phyloP scores from a whole-genome alignment of 2,113 vertebrate genomes.

The Pelvicachromis taeniatus region DNA sequence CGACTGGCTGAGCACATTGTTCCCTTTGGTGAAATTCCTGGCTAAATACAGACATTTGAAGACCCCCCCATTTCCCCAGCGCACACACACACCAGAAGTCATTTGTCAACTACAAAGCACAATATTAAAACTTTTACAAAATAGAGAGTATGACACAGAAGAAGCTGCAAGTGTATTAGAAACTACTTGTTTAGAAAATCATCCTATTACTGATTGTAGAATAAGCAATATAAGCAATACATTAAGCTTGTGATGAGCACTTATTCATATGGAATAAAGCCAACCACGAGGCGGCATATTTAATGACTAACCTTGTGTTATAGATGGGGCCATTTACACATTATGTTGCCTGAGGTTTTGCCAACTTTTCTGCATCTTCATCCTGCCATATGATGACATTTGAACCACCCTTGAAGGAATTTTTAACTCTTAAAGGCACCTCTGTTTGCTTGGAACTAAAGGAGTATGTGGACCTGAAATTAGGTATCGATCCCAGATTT shows the following conservation, averaged over 20 bases:
- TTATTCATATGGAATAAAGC: neutral
- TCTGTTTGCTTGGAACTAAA: neutral
- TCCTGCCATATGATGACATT: neutral
- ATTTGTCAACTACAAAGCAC: slow-evolving; percentile 49
- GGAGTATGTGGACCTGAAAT: neutral
- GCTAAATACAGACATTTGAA: slow-evolving; percentile 67
- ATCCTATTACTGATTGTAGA: neutral
- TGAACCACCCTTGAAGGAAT: neutral
- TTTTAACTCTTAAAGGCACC: neutral
- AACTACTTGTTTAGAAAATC: neutral
- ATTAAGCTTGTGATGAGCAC: neutral
- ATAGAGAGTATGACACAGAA: neutral
- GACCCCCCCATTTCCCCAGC: neutral
- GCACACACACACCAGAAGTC: slow-evolving; percentile 37
- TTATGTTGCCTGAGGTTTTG: neutral
- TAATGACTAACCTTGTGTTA: neutral
- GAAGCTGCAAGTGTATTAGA: neutral
- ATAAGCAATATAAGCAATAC: neutral
- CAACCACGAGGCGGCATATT: neutral
- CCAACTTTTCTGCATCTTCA: neutral
- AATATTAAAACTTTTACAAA: slow-evolving; percentile 27
- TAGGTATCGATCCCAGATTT: neutral
- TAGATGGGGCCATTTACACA: neutral
- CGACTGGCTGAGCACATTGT: slow-evolving; percentile 68
- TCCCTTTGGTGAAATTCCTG: slow-evolving; percentile 69